These are phyloP conservation scores for Brassicogethes aeneus DNA, from an alignment of 2,888 invertebrate genomes.

Conservation along the genomic window DNA sequence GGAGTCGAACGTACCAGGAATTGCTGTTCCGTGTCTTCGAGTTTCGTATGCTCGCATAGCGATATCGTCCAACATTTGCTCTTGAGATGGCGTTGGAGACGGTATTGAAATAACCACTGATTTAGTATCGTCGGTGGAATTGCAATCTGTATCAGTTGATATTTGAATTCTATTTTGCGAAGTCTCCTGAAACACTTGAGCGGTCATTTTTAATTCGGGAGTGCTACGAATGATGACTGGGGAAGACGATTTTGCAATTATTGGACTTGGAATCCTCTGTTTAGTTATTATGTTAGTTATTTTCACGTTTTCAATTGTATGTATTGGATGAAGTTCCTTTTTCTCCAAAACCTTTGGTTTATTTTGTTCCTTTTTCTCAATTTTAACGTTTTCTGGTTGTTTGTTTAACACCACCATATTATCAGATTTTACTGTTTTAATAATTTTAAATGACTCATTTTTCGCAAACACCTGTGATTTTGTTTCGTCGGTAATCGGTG, in stretches of 20 bases:
- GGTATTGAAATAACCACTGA: constrained; percentile 59
- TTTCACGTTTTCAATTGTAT: constrained; percentile 28
- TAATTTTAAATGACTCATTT: constrained; percentile 7
- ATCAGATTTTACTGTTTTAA: constrained; percentile 5
- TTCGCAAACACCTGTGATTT: constrained; percentile 19
- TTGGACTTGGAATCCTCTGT: constrained; percentile 32
- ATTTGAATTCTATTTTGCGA: constrained; percentile 30
- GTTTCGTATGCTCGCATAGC: constrained; percentile 50
- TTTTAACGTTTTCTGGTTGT: constrained; percentile 6
- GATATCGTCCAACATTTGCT: constrained; percentile 54
- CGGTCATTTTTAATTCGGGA: constrained; percentile 40
- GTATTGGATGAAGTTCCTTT: constrained; percentile 8
- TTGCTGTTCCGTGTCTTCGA: constrained; percentile 45
- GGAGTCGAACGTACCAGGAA: constrained; percentile 49
- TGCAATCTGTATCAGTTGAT: constrained; percentile 45
- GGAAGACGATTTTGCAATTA: constrained; percentile 26
- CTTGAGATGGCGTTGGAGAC: constrained; percentile 56
- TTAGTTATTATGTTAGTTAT: constrained; percentile 36
- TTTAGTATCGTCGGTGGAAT: constrained; percentile 50
- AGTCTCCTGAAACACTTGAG: constrained; percentile 36
- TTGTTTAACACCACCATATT: constrained; percentile 9
- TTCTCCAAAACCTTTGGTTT: background rate
- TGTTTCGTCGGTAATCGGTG: constrained; percentile 17
- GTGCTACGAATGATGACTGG: constrained; percentile 33
- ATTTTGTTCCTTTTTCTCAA: constrained; percentile 10